A percentile compares a stretch with the other conserved stretches of the same genome.
Evolutionary conservation across 2,888 invertebrate genomes (phyloP).

Genomic region (Chrysolina oricalcia): DNA sequence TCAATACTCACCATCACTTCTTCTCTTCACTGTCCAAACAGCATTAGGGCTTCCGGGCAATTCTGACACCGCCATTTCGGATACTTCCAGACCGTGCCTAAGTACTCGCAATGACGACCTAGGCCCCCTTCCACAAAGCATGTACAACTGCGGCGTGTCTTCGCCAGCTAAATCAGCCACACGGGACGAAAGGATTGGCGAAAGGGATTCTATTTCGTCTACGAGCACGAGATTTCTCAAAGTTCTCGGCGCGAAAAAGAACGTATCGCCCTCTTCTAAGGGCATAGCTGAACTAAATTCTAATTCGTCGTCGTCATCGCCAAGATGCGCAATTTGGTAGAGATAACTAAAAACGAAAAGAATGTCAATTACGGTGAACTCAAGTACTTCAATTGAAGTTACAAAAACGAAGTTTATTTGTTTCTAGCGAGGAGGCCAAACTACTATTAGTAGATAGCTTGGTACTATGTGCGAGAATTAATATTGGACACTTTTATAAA

Average conservation of each 20-base stretch:
- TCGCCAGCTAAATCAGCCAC: conserved; percentile 96
- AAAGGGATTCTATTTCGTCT: conserved; percentile 96
- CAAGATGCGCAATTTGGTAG: conserved; percentile 99
- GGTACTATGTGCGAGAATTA: conserved; percentile 51
- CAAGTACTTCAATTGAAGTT: not conserved
- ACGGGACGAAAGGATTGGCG: conserved; percentile 89
- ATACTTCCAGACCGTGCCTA: conserved; percentile 97
- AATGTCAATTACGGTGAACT: not conserved
- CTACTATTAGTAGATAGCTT: conserved; percentile 46
- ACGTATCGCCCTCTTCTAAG: conserved; percentile 98
- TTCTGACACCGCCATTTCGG: conserved; percentile 99
- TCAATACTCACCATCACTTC: conserved; percentile 91
- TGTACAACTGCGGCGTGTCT: conserved; percentile 98
- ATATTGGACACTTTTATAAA: conserved; percentile 35
- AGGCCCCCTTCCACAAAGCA: conserved; percentile 96
- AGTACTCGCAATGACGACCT: conserved; percentile 94
- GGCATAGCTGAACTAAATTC: conserved; percentile 99
- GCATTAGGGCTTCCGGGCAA: conserved; percentile 99
- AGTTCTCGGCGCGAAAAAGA: conserved; percentile 96
- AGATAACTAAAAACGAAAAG: conserved; percentile 80
- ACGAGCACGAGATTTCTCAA: conserved; percentile 96
- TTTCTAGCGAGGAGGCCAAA: conserved; percentile 53
- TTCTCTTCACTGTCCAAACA: conserved; percentile 98
- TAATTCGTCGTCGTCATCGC: conserved; percentile 99
- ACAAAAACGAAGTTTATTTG: conserved; percentile 2